phyloP scores from a whole-genome alignment of 2,113 vertebrate genomes.

The Phrynosoma platyrhinos region DNA sequence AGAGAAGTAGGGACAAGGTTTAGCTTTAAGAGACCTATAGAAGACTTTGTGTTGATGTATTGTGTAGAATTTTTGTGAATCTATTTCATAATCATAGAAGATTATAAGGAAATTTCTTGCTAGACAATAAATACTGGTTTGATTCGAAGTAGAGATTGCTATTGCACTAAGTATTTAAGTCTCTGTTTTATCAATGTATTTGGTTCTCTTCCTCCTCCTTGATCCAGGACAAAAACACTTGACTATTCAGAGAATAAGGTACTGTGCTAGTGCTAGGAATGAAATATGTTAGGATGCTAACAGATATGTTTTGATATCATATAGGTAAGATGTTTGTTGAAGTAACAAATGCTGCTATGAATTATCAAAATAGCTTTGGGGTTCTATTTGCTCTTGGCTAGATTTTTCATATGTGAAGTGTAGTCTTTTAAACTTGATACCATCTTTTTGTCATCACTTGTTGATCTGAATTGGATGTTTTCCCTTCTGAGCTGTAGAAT shows the following conservation, averaged over 20 bases:
- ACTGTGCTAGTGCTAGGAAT: not conserved
- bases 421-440: constrained; percentile 30
- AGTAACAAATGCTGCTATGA: constrained; percentile 15
- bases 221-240: not conserved
- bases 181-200: not conserved
- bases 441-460: constrained; percentile 30
- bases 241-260: not conserved
- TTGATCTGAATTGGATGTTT: constrained; percentile 12
- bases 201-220: not conserved
- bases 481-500: constrained; percentile 13
- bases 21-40: too few species aligned
- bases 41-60: not conserved
- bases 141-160: not conserved
- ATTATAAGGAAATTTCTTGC: not conserved
- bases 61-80: not conserved
- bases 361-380: not conserved
- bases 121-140: not conserved
- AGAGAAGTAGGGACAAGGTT: too few species aligned
- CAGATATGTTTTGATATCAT: not conserved
- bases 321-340: constrained; percentile 18
- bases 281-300: not conserved
- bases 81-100: not conserved
- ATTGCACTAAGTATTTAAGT: not conserved
- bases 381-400: constrained; percentile 39
- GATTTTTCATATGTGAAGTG: constrained; percentile 34